These are phyloP conservation scores for Microplitis demolitor DNA, from an alignment of 1,140 invertebrate genomes.

Conservation along the genomic window DNA sequence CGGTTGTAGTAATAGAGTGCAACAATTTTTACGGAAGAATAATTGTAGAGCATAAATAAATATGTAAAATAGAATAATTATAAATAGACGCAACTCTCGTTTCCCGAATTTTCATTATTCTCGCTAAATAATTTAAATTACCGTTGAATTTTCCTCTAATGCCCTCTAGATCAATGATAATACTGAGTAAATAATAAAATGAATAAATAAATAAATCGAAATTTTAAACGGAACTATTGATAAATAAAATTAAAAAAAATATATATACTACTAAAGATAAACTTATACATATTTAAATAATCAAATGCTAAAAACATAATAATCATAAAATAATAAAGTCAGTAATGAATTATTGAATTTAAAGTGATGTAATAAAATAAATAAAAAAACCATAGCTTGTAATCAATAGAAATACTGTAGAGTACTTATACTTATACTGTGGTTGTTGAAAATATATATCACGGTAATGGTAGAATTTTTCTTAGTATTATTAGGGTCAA, in stretches of 20 bases:
- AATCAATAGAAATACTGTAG: conserved; percentile 51
- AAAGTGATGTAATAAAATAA: conserved; percentile 32
- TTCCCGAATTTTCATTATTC: conserved; percentile 15
- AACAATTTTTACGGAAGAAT: conserved; percentile 40
- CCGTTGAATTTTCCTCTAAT: no score
- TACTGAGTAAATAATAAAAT: conserved; percentile 30
- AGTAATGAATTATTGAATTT: conserved; percentile 57
- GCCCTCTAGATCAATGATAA: conserved; percentile 20
- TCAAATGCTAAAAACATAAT: conserved; percentile 58
- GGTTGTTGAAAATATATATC: conserved; percentile 45
- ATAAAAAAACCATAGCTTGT: conserved; percentile 42
- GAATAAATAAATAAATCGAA: conserved; percentile 42
- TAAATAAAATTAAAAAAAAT: conserved; percentile 8
- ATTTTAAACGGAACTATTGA: conserved; percentile 51
- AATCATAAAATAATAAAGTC: conserved; percentile 22
- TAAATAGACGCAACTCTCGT: conserved; percentile 17
- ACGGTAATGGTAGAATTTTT: conserved; percentile 50
- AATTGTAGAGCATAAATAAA: conserved; percentile 31
- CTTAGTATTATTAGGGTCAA: conserved; percentile 46
- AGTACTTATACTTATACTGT: conserved; percentile 36
- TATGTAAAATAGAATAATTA: conserved; percentile 12
- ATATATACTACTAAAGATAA: conserved; percentile 57
- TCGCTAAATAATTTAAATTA: conserved; percentile 23
- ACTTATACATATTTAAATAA: conserved; percentile 60
- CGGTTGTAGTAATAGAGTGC: no score